Base-by-base conservation (phyloP, 2,888 invertebrate genomes). In the Ypsolopha sequella region DNA sequence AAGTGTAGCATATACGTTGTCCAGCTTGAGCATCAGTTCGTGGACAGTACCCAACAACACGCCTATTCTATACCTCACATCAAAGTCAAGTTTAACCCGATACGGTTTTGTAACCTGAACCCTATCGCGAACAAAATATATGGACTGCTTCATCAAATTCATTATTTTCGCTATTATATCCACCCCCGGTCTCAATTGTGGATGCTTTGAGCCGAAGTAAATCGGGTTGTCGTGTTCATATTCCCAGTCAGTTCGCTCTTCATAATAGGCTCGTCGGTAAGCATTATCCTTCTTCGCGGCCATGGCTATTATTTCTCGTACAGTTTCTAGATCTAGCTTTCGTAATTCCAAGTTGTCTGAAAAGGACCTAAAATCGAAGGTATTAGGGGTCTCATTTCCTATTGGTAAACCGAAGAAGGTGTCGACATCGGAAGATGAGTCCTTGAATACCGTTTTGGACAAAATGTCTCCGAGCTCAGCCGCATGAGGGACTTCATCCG, bases 111-210 rank as follows among this genome's bases (percentile, higher is more conserved):
- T 6, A 72, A 33, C 11, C 68, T 58, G 34, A 56, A 61, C 49
- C 65, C 58, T 0, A 66, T 63, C 0, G 56, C 48, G 46, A n/a
- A 41, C 41, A n/a, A 11, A n/a, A 41, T 68, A 75, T 1, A 75
- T 55, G 0, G 65, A 63, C 34, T 72, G 70, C 9, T 56, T 51
- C 65, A 74, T 72, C 8, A 66, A 48, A 2, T 63, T 55, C 0
- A 63, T 1, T 0, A 60, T n/a, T 51, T 54, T 60, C 0, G 52
- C 49, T 0, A 56, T 7, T 1, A 59, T 13, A 7, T 41, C 41
- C 2, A 11, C 58, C 55, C 24, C 24, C 24, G 24, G 24, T 24
- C 24, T 24, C 24, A 24, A 3, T 24, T 24, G 2, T 24, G 24
- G 24, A 2, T 4, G 4, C 24, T 4, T 2, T 24, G 24, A 24